Conservation (phyloP, 2,113 vertebrate genomes). For the Siniperca knerii region DNA sequence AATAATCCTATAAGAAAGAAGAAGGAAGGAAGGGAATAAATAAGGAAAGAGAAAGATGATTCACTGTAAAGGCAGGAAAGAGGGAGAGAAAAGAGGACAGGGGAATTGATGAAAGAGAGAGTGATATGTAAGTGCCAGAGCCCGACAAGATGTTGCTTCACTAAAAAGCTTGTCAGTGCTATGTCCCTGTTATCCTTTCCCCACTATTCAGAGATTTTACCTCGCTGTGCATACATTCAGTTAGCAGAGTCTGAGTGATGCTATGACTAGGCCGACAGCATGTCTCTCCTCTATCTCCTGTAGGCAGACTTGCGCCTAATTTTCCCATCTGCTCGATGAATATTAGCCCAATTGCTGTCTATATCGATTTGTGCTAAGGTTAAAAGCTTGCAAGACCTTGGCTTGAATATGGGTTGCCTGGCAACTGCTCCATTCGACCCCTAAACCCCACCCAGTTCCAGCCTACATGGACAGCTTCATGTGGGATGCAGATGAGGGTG, state of each 20-base stretch:
- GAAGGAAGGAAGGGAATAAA: neutral
- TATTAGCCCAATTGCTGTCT: constrained; percentile 78
- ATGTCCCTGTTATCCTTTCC: constrained; percentile 42
- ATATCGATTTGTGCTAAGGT: constrained; percentile 83
- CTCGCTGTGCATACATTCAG: constrained; percentile 55
- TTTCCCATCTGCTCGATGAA: constrained; percentile 83
- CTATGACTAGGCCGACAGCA: constrained; percentile 27
- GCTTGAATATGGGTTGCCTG: constrained; percentile 79
- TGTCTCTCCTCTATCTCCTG: constrained; percentile 55
- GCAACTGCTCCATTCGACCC: constrained; percentile 71
- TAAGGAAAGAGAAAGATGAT: neutral
- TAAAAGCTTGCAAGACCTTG: constrained; percentile 84
- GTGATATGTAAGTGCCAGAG: neutral
- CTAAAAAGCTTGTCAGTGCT: constrained; percentile 58
- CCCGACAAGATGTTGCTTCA: constrained; percentile 17
- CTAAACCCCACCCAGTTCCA: constrained; percentile 45
- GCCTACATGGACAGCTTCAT: constrained; percentile 28
- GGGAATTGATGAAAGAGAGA: constrained; percentile 17
- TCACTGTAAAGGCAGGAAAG: neutral
- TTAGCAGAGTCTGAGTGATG: constrained; percentile 56
- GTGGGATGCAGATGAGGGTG: constrained; percentile 37
- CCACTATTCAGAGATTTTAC: neutral
- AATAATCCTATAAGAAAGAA: neutral
- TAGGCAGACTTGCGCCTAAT: constrained; percentile 69
- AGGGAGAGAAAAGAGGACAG: neutral